Evolutionary conservation across 2,797 vertebrate genomes (phyloP), one percentile per base, ranked within the genome.

Genomic region (Microchirus variegatus): DNA sequence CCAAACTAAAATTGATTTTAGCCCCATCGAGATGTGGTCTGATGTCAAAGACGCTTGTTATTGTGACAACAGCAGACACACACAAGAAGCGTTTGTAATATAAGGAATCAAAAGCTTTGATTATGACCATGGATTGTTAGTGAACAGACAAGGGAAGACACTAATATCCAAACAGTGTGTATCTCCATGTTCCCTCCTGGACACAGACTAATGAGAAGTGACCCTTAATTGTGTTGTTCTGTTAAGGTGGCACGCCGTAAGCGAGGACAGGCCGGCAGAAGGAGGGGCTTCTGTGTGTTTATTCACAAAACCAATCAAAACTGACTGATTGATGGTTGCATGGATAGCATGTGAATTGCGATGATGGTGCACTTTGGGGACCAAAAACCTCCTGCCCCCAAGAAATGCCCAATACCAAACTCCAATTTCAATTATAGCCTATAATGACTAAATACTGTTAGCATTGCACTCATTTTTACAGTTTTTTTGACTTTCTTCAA

Each of bases 161-260:
- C 78, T 89, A 89, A 90, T 88, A 78, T 77, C 68, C 62, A 54
- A 73, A 72, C 41, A 2, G 66, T 73, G 70, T 89, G 90, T 76
- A 55, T 44, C 53, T 80, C 67, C 87, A 87, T 84, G 86, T 73
- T 70, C 74, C 67, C 52, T 73, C 54, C 67, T 56, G 72, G 79
- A 84, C 70, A 73, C 58, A 44, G 45, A 51, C 64, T 80, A 87
- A 88, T 80, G 81, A 79, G 63, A 85, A 84, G 73, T 77, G 80
- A 87, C 78, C 81, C 63, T 64, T 86, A 88, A 90, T 85, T 83
- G 78, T 90, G 83, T 90, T 90, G 80, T 84, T 80, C 81, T 70
- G 70, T 80, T 73, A 83, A 75, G 76, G 76, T 69, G 78, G 62
- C 87, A 89, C 82, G 77, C 18, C 14, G 12, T 15, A 63, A 59